These are phyloP conservation scores for Arrhopalites spinosus DNA, from an alignment of 2,888 invertebrate genomes.

Conservation along the genomic window DNA sequence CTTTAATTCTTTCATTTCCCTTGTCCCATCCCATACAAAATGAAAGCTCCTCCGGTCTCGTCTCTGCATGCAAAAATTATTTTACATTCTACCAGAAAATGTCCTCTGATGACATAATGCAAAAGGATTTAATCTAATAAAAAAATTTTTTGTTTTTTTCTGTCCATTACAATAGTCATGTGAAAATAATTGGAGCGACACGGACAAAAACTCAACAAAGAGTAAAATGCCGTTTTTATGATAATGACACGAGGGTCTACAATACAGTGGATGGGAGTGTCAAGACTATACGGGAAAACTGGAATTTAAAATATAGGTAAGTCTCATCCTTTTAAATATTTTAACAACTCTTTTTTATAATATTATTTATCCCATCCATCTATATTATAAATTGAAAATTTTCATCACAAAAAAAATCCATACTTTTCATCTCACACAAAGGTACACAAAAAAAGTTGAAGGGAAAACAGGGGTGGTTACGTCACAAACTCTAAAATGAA, in stretches of 20 bases:
- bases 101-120: too few relatives aligned
- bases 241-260: slow-evolving; percentile 51
- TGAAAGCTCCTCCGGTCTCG: too few relatives aligned
- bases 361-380: too few relatives aligned
- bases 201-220: slow-evolving; percentile 68
- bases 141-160: slow-evolving; percentile 3
- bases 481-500: too few relatives aligned
- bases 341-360: neutral
- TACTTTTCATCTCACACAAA: too few relatives aligned
- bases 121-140: too few relatives aligned
- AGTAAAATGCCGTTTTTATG: slow-evolving; percentile 55
- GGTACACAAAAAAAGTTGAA: too few relatives aligned
- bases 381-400: neutral
- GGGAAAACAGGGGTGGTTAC: too few relatives aligned
- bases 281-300: slow-evolving; percentile 84
- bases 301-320: slow-evolving; percentile 79
- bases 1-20: too few relatives aligned
- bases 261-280: slow-evolving; percentile 55
- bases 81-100: neutral
- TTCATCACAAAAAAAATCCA: neutral
- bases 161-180: slow-evolving; percentile 56
- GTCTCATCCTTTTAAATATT: neutral
- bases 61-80: too few relatives aligned
- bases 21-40: too few relatives aligned
- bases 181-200: slow-evolving; percentile 85